A percentile compares a stretch with the other conserved stretches of the same genome.
phyloP scores from a whole-genome alignment of 2,797 vertebrate genomes.

The Gambusia yucatana region DNA sequence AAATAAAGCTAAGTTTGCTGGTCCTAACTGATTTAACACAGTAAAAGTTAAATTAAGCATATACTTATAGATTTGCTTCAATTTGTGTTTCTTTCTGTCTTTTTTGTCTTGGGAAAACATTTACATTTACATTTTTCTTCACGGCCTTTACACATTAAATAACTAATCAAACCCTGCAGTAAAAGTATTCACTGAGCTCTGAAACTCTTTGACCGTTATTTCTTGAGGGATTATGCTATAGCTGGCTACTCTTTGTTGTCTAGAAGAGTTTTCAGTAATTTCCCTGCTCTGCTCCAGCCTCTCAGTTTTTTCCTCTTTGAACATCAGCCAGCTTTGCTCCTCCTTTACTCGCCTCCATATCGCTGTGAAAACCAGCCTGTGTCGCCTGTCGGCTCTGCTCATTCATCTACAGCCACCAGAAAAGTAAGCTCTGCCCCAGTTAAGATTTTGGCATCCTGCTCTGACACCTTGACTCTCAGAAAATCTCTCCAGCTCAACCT shows the following conservation, averaged over 20 bases:
- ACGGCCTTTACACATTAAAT: background rate
- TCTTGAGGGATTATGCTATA: background rate
- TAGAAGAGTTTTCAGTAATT: slow-evolving; percentile 1
- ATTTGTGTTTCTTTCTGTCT: background rate
- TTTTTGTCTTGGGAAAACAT: background rate
- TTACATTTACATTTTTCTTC: background rate
- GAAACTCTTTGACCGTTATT: background rate
- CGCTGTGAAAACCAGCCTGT: slow-evolving; percentile 7
- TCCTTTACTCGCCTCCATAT: background rate
- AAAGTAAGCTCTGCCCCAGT: background rate
- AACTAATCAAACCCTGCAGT: background rate
- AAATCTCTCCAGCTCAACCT: background rate
- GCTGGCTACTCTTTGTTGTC: background rate
- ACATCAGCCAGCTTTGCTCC: slow-evolving; percentile 15
- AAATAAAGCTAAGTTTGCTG: background rate
- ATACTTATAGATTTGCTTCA: background rate
- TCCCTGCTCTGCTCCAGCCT: slow-evolving; percentile 3
- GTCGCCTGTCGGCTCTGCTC: background rate
- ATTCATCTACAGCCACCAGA: slow-evolving; percentile 5
- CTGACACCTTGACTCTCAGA: background rate
- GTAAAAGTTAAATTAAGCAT: background rate
- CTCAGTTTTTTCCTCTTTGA: slow-evolving; percentile 11
- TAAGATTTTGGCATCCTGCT: background rate
- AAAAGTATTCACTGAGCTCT: background rate
- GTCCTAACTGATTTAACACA: background rate